phyloP scores from a whole-genome alignment of 64 coral and sea anemone genomes.

The Montipora foliosa region DNA sequence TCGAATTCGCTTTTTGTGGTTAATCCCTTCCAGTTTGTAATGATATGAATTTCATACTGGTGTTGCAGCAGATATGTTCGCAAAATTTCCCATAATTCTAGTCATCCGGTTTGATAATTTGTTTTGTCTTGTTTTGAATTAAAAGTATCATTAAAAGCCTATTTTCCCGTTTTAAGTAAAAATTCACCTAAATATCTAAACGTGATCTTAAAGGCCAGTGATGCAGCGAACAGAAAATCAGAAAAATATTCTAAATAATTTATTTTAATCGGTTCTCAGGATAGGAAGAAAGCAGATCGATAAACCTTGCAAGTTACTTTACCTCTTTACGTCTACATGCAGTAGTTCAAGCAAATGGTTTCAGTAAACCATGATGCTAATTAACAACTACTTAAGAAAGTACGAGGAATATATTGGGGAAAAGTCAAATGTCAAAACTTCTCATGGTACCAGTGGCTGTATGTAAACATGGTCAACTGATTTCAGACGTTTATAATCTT shows the following conservation, averaged over 20 bases:
- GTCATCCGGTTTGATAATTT: too few species aligned
- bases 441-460: slow-evolving; percentile 17
- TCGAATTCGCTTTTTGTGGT: too few species aligned
- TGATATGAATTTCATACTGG: too few species aligned
- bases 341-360: too few species aligned
- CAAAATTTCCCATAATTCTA: too few species aligned
- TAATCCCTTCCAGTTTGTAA: too few species aligned
- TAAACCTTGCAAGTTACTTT: background rate
- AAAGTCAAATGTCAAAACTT: background rate
- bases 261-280: background rate
- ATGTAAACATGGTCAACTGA: background rate
- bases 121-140: background rate
- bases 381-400: too few species aligned
- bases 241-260: background rate
- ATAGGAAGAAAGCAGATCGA: background rate
- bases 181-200: background rate
- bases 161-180: background rate
- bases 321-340: too few species aligned
- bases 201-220: background rate
- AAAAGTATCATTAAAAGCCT: background rate
- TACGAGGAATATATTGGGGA: background rate
- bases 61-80: background rate
- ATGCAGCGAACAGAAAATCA: background rate
- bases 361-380: too few species aligned
- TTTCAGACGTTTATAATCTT: background rate